phyloP scores from a whole-genome alignment of 2,797 vertebrate genomes.

The Arvicola amphibius region DNA sequence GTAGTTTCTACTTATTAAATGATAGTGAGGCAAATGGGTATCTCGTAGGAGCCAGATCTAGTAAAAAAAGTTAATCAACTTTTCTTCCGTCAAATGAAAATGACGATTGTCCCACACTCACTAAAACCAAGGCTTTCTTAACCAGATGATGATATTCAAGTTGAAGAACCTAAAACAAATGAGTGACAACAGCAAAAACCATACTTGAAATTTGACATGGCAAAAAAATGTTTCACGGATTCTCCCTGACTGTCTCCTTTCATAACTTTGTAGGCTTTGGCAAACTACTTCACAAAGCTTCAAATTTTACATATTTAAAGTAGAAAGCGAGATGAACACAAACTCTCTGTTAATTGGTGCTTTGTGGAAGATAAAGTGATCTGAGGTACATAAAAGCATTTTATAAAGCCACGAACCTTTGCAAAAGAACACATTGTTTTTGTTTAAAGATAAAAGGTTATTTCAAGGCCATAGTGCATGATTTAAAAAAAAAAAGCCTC shows the following conservation, averaged over 20 bases:
- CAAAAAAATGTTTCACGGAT: not conserved
- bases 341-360: not conserved
- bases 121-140: not conserved
- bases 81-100: conserved; percentile 27
- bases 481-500: conserved; percentile 19
- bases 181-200: not conserved
- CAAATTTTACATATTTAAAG: conserved; percentile 12
- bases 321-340: not conserved
- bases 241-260: not conserved
- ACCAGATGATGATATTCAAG: not conserved
- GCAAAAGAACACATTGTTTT: conserved; percentile 58
- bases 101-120: conserved; percentile 1
- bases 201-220: not conserved
- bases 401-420: conserved; percentile 5
- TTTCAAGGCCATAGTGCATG: not conserved
- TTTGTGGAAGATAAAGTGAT: conserved; percentile 25
- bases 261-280: not conserved
- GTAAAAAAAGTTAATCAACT: conserved; percentile 1
- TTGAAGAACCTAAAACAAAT: conserved; percentile 25
- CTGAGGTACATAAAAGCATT: not conserved
- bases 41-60: not conserved
- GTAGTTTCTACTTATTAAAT: conserved; percentile 19
- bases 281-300: conserved; percentile 17
- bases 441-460: conserved; percentile 48
- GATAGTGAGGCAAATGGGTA: not conserved